A percentile compares a stretch with the other conserved stretches of the same genome.
phyloP scores from a whole-genome alignment of 2,797 vertebrate species.

The Coregonus ussuriensis region DNA sequence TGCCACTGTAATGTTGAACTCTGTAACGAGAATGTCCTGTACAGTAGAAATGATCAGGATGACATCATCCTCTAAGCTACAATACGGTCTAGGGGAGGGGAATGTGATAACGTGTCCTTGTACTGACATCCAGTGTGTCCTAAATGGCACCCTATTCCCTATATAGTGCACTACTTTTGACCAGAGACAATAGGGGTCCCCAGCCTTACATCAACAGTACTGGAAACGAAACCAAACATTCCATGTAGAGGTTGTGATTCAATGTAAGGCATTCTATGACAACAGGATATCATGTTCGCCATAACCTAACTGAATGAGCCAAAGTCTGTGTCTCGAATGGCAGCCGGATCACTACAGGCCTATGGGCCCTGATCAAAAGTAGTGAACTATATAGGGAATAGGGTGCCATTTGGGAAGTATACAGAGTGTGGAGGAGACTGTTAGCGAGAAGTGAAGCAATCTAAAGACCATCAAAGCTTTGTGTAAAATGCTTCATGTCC shows the following conservation, averaged over 20 bases:
- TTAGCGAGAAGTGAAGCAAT: too few relatives aligned
- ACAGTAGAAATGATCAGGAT: background rate
- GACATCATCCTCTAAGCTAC: conserved; percentile 2
- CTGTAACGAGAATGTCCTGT: background rate
- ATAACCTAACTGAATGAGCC: too few relatives aligned
- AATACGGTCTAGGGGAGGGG: background rate
- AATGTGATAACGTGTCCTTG: background rate
- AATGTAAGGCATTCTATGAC: background rate
- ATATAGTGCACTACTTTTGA: background rate
- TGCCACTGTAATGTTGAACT: background rate
- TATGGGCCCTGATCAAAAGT: too few relatives aligned
- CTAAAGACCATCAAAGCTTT: too few relatives aligned
- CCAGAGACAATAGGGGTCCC: too few relatives aligned
- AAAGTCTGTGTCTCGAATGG: too few relatives aligned
- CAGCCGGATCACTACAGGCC: too few relatives aligned
- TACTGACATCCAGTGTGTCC: background rate
- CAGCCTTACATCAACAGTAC: background rate
- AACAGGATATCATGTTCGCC: background rate
- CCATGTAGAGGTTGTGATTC: background rate
- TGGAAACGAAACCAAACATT: background rate
- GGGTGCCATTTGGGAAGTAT: too few relatives aligned
- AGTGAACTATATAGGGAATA: too few relatives aligned
- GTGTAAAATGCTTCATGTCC: too few relatives aligned
- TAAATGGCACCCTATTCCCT: background rate
- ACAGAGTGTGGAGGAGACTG: too few relatives aligned